Percentiles rank a stretch among this genome's conserved stretches.
Evolutionary conservation across 2,888 invertebrate species (phyloP).

Genomic region (Resseliella maxima): DNA sequence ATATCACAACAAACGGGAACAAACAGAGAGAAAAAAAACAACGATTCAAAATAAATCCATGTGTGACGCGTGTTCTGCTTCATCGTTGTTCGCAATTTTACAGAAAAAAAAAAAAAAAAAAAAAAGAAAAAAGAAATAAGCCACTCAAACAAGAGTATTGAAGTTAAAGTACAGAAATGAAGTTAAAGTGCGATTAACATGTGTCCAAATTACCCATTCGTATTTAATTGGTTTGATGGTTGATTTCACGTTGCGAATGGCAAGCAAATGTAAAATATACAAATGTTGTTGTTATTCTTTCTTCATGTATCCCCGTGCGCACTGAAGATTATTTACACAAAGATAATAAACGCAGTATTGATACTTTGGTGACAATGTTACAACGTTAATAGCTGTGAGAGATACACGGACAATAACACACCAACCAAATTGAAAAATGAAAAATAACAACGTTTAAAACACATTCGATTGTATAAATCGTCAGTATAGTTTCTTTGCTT

Average conservation of each 20-base stretch:
- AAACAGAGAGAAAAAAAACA: no score
- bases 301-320: neutral
- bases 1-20: no score
- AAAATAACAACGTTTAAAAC: neutral
- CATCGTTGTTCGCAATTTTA: neutral
- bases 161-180: neutral
- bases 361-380: slow-evolving; percentile 20
- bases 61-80: neutral
- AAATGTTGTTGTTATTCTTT: no score
- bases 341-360: slow-evolving; percentile 13
- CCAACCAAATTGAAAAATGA: neutral
- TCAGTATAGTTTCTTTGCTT: neutral
- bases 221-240: neutral
- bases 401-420: neutral
- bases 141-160: no score
- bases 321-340: slow-evolving; percentile 8
- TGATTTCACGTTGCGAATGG: slow-evolving; percentile 7
- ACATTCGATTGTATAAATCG: neutral
- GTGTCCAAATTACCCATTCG: neutral
- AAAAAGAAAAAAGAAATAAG: no score
- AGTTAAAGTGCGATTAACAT: neutral
- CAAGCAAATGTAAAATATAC: slow-evolving; percentile 10
- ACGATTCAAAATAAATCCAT: no score
- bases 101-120: no score
- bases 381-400: neutral